Conservation (phyloP, 1,140 invertebrate genomes). For the Colletes gigas region DNA sequence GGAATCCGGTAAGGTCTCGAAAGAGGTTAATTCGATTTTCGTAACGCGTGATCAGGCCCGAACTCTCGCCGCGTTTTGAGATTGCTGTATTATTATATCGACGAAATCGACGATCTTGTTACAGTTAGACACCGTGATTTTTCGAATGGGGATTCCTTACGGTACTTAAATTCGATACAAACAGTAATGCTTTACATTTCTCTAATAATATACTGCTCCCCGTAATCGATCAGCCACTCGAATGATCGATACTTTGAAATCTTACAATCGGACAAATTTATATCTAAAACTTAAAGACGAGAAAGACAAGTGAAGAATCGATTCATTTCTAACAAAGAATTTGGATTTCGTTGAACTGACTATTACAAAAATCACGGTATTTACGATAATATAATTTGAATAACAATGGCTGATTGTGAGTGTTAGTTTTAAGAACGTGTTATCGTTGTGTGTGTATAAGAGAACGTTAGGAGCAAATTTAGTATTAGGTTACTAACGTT, state of each 20-base stretch:
- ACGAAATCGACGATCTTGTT: conserved; percentile 16
- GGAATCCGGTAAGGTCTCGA: conserved; percentile 24
- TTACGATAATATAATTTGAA: too few relatives aligned
- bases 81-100: conserved; percentile 20
- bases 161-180: background rate
- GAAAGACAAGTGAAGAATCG: too few relatives aligned
- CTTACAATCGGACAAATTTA: too few relatives aligned
- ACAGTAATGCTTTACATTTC: conserved; percentile 1
- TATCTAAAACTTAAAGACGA: too few relatives aligned
- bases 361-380: too few relatives aligned
- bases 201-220: conserved; percentile 2
- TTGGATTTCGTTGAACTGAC: too few relatives aligned
- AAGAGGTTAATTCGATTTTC: conserved; percentile 40
- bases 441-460: too few relatives aligned
- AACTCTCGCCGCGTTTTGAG: conserved; percentile 1
- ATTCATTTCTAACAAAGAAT: too few relatives aligned
- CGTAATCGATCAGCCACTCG: background rate
- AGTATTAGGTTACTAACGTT: too few relatives aligned
- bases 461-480: too few relatives aligned
- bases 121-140: conserved; percentile 17
- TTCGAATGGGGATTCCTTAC: conserved; percentile 17
- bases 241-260: background rate
- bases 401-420: too few relatives aligned
- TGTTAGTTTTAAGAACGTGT: too few relatives aligned
- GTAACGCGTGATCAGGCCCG: conserved; percentile 24